These are phyloP conservation scores for Spodoptera picta DNA, from an alignment of 2,888 invertebrate genomes.

Conservation along the genomic window DNA sequence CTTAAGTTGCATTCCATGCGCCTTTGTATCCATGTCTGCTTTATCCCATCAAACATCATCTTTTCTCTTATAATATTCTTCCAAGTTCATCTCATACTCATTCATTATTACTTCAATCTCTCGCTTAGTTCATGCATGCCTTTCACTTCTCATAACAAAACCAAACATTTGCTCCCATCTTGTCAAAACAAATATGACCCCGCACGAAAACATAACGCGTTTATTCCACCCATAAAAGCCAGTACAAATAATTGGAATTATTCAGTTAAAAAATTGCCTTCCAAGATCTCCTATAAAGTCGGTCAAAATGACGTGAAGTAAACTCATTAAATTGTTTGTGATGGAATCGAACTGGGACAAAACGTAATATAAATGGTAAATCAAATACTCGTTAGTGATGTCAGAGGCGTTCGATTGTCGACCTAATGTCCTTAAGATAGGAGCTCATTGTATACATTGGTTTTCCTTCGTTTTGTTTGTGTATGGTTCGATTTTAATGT, in stretches of 20 bases:
- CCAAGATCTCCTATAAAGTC: slow-evolving; percentile 45
- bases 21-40: no score
- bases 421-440: slow-evolving; percentile 58
- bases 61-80: no score
- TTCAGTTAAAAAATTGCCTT: slow-evolving; percentile 14
- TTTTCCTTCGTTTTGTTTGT: slow-evolving; percentile 46
- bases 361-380: slow-evolving; percentile 68
- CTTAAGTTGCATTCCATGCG: no score
- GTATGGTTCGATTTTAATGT: slow-evolving; percentile 40
- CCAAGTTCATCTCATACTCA: no score
- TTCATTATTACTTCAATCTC: no score
- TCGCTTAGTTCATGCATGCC: no score
- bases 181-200: no score
- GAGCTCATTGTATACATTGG: slow-evolving; percentile 46
- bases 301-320: slow-evolving; percentile 58
- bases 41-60: no score
- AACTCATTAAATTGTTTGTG: slow-evolving; percentile 65
- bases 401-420: slow-evolving; percentile 51
- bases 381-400: slow-evolving; percentile 72
- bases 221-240: no score
- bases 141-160: no score
- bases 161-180: no score
- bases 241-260: slow-evolving; percentile 8
- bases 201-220: no score
- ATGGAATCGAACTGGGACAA: slow-evolving; percentile 65